Evolutionary conservation across 2,113 vertebrate genomes (phyloP).

Genomic region (Procavia capensis): DNA sequence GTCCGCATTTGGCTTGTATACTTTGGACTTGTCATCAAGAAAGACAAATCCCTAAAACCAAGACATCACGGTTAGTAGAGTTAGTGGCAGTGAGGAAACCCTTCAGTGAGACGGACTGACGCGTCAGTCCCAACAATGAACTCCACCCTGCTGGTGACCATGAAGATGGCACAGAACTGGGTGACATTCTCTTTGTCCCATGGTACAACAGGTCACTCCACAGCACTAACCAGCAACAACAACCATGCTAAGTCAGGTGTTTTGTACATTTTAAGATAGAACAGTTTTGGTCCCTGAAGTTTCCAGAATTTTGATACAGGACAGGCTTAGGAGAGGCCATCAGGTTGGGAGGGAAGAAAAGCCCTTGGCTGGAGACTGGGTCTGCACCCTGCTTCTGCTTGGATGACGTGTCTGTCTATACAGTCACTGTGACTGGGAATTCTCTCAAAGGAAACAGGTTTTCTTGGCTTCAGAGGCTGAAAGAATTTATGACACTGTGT

Average conservation of each 20-base stretch:
- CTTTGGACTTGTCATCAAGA: neutral
- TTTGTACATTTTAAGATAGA: conserved; percentile 22
- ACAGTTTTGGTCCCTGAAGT: conserved; percentile 36
- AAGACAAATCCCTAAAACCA: neutral
- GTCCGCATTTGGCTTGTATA: neutral
- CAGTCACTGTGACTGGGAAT: too few species aligned
- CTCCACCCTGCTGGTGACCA: neutral
- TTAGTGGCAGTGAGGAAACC: too few species aligned
- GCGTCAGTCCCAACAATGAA: neutral
- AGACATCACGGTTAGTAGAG: neutral
- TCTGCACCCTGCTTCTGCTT: neutral
- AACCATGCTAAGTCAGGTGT: neutral
- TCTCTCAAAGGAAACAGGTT: neutral
- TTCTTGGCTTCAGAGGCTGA: neutral
- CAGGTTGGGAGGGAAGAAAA: neutral
- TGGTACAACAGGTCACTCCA: too few species aligned
- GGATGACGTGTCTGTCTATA: neutral
- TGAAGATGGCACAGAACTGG: neutral
- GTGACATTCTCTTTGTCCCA: neutral
- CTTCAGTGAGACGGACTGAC: neutral
- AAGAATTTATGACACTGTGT: neutral
- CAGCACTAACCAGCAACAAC: neutral
- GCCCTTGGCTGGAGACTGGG: neutral
- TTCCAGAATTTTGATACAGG: neutral
- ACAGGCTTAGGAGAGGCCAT: neutral